A percentile compares a stretch with the other conserved stretches of the same genome.
These are phyloP conservation scores for Saimiri boliviensis DNA, from an alignment of 2,113 vertebrate species.

Conservation along the genomic window DNA sequence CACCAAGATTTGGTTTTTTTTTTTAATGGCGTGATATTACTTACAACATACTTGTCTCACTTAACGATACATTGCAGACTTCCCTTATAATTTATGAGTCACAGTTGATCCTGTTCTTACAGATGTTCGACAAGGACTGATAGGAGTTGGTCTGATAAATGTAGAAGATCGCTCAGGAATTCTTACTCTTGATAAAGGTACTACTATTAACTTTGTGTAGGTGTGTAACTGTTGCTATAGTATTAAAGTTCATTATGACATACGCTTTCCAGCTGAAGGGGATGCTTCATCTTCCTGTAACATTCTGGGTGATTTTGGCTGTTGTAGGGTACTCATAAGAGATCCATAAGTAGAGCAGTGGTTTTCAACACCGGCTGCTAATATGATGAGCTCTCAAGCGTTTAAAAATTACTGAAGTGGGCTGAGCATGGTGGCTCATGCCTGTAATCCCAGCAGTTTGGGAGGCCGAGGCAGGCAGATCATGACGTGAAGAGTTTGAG, in stretches of 20 bases:
- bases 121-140: slow-evolving; percentile 96
- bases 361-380: neutral
- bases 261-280: neutral
- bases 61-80: too few relatives aligned
- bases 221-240: neutral
- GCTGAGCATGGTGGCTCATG: too few relatives aligned
- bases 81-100: too few relatives aligned
- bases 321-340: neutral
- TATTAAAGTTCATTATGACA: neutral
- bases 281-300: neutral
- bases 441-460: too few relatives aligned
- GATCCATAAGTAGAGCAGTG: neutral
- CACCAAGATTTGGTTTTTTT: too few relatives aligned
- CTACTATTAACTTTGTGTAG: neutral
- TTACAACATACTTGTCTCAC: too few relatives aligned
- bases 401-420: neutral
- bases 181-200: slow-evolving; percentile 97
- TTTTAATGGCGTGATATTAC: too few relatives aligned
- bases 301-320: neutral
- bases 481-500: too few relatives aligned
- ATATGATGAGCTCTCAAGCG: neutral
- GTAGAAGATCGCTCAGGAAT: slow-evolving; percentile 95
- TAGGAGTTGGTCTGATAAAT: slow-evolving; percentile 97
- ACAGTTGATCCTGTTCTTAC: neutral
- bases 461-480: too few relatives aligned